Percentiles rank a stretch among this genome's conserved stretches.
phyloP scores from a whole-genome alignment of 1,140 invertebrate species.

The Eumeta japonica region DNA sequence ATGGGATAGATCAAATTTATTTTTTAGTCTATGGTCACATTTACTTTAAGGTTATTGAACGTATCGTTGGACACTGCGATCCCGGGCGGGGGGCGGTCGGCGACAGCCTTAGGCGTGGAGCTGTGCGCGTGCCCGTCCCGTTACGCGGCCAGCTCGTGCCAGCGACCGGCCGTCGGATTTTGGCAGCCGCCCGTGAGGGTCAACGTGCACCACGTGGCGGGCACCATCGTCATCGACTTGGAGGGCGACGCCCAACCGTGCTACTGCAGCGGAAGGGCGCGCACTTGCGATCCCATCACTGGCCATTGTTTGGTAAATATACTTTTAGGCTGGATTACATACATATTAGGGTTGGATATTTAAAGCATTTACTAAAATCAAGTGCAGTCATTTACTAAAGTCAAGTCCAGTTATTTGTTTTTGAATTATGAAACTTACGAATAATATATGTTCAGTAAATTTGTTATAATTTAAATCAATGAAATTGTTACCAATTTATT shows the following conservation, averaged over 20 bases:
- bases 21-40: no score
- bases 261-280: slow-evolving; percentile 78
- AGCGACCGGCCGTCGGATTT: slow-evolving; percentile 84
- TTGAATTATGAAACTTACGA: no score
- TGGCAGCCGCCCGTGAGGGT: slow-evolving; percentile 52
- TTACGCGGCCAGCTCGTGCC: slow-evolving; percentile 81
- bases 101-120: slow-evolving; percentile 81
- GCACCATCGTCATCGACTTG: slow-evolving; percentile 70
- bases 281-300: slow-evolving; percentile 78
- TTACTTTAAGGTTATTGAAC: slow-evolving; percentile 67
- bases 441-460: no score
- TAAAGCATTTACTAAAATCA: no score
- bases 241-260: slow-evolving; percentile 81
- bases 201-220: slow-evolving; percentile 22
- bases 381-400: no score
- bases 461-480: no score
- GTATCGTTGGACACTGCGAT: slow-evolving; percentile 83
- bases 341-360: no score
- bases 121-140: slow-evolving; percentile 79
- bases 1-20: no score
- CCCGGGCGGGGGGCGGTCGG: slow-evolving; percentile 60
- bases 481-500: no score
- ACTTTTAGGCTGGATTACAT: not conserved
- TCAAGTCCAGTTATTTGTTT: no score
- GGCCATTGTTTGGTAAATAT: slow-evolving; percentile 77